phyloP scores from a whole-genome alignment of 2,888 invertebrate species.

The Didymodactylos carnosus region DNA sequence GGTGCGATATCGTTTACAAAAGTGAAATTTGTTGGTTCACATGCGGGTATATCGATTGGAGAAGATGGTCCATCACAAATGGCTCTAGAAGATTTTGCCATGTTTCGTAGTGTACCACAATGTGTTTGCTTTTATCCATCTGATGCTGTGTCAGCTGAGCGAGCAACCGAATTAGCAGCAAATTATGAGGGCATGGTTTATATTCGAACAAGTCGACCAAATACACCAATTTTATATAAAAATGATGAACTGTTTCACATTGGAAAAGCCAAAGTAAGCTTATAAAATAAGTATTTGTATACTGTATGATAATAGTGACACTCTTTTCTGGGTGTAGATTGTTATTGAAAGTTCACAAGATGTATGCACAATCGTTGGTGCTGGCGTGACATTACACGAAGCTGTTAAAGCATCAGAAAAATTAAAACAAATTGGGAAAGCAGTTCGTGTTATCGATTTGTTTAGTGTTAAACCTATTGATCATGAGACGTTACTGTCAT shows the following conservation, averaged over 20 bases:
- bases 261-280: slow-evolving; percentile 40
- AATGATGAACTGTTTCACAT: slow-evolving; percentile 62
- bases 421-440: slow-evolving; percentile 45
- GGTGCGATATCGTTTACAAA: slow-evolving; percentile 95
- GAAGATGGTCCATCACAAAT: slow-evolving; percentile 98
- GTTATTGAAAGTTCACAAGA: slow-evolving; percentile 46
- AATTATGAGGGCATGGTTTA: slow-evolving; percentile 84
- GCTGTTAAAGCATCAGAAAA: slow-evolving; percentile 60
- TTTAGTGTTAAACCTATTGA: slow-evolving; percentile 92
- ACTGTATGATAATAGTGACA: too few relatives aligned
- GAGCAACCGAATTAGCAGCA: slow-evolving; percentile 82
- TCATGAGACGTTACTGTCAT: slow-evolving; percentile 48
- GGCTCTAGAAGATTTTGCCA: slow-evolving; percentile 90
- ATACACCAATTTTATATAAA: slow-evolving; percentile 61
- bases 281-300: too few relatives aligned
- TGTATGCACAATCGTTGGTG: slow-evolving; percentile 65
- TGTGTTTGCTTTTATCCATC: slow-evolving; percentile 50
- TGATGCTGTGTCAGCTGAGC: slow-evolving; percentile 81
- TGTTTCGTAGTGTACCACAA: slow-evolving; percentile 74
- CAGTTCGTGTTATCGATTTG: slow-evolving; percentile 68
- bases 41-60: slow-evolving; percentile 91
- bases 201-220: slow-evolving; percentile 79
- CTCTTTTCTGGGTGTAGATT: too few relatives aligned
- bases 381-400: slow-evolving; percentile 79
- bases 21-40: slow-evolving; percentile 84